These are phyloP conservation scores for Rachycentron canadum DNA, from an alignment of 2,797 vertebrate genomes.

Conservation along the genomic window DNA sequence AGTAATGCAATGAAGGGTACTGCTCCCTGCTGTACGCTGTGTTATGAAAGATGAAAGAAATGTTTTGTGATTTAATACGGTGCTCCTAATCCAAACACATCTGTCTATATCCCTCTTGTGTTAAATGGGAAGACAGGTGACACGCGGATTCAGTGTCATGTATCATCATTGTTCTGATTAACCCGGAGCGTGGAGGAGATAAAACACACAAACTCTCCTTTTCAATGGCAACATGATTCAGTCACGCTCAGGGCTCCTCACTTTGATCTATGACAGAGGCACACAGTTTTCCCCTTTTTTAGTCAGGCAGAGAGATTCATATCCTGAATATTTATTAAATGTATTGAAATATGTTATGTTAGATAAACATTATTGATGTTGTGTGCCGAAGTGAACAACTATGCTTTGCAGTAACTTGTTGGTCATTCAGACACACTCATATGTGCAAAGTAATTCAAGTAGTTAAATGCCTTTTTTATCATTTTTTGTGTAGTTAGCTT, in stretches of 20 bases:
- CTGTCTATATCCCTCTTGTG: slow-evolving; percentile 17
- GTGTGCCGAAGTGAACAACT: too few relatives aligned
- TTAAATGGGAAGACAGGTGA: slow-evolving; percentile 10
- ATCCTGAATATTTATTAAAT: background rate
- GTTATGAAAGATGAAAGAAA: slow-evolving; percentile 47
- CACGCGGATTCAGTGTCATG: slow-evolving; percentile 15
- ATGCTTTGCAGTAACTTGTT: too few relatives aligned
- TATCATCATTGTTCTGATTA: slow-evolving; percentile 38
- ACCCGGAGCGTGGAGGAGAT: slow-evolving; percentile 1
- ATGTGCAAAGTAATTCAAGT: too few relatives aligned
- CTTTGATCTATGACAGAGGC: slow-evolving; percentile 1
- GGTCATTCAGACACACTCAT: too few relatives aligned
- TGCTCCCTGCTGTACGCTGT: slow-evolving; percentile 13
- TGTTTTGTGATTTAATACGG: slow-evolving; percentile 47
- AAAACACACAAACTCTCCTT: slow-evolving; percentile 18
- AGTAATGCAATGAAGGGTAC: slow-evolving; percentile 27
- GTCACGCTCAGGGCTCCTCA: background rate
- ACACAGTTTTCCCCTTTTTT: background rate
- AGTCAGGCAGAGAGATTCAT: background rate
- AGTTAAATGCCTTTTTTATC: too few relatives aligned
- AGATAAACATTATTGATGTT: background rate
- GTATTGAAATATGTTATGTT: background rate
- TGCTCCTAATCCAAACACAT: slow-evolving; percentile 19
- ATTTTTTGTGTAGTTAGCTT: too few relatives aligned
- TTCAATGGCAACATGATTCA: background rate